phyloP scores from a whole-genome alignment of 2,888 invertebrate genomes.

The Coelinius sp. region DNA sequence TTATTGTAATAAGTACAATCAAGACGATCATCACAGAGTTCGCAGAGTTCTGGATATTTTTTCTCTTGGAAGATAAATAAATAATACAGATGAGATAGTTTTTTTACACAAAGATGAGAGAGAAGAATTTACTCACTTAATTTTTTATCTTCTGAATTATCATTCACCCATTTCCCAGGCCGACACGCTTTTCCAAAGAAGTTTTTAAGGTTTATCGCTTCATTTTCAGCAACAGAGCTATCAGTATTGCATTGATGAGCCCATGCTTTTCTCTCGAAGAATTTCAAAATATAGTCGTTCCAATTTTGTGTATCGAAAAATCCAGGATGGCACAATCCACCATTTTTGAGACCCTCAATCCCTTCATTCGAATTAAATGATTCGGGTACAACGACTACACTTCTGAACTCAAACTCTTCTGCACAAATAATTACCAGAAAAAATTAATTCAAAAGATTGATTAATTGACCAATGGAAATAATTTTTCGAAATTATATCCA shows the following conservation, averaged over 20 bases:
- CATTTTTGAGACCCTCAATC: slow-evolving; percentile 72
- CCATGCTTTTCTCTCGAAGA: slow-evolving; percentile 73
- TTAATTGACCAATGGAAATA: slow-evolving; percentile 2
- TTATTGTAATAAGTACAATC: slow-evolving; percentile 65
- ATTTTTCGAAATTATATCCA: too few species aligned
- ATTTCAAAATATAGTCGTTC: slow-evolving; percentile 76
- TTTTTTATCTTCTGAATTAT: slow-evolving; percentile 71
- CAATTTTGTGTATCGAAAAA: slow-evolving; percentile 73
- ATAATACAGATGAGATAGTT: neutral
- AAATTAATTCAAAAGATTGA: neutral
- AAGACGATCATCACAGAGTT: slow-evolving; percentile 72
- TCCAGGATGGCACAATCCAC: slow-evolving; percentile 79
- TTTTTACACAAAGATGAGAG: neutral
- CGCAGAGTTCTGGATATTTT: slow-evolving; percentile 74
- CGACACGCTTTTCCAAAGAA: slow-evolving; percentile 82
- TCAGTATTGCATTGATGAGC: slow-evolving; percentile 63
- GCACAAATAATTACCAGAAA: slow-evolving; percentile 35
- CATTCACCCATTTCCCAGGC: slow-evolving; percentile 80
- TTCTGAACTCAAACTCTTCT: slow-evolving; percentile 75
- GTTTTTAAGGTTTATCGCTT: slow-evolving; percentile 74
- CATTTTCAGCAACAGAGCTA: slow-evolving; percentile 72
- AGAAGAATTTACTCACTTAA: slow-evolving; percentile 74
- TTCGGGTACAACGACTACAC: slow-evolving; percentile 75
- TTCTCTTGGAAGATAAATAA: slow-evolving; percentile 72
- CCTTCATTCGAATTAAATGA: slow-evolving; percentile 64